A percentile compares a stretch with the other conserved stretches of the same genome.
Conservation (phyloP, 2,113 vertebrate species). For the Cyanoliseus patagonus region DNA sequence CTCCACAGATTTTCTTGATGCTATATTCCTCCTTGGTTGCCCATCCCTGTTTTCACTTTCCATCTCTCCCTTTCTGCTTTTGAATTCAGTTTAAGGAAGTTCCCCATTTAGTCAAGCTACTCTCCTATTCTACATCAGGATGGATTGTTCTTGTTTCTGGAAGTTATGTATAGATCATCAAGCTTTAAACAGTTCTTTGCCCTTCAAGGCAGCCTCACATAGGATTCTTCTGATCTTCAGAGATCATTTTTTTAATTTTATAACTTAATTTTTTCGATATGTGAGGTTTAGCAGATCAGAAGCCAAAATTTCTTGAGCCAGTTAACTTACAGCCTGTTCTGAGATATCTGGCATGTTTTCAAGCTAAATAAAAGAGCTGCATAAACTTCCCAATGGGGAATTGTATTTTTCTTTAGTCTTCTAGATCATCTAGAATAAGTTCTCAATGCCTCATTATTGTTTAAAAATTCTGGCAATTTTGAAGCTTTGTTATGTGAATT, state of each 20-base stretch:
- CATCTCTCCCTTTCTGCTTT: background rate
- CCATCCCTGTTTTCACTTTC: background rate
- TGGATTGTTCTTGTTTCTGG: background rate
- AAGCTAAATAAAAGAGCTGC: constrained; percentile 3
- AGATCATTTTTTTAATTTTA: background rate
- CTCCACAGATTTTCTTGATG: background rate
- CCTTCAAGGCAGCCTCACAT: background rate
- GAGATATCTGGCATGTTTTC: background rate
- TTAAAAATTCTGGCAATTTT: background rate
- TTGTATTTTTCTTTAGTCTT: background rate
- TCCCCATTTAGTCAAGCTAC: background rate
- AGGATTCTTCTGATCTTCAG: background rate
- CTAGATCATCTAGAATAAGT: background rate
- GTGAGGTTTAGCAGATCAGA: background rate
- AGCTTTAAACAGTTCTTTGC: background rate
- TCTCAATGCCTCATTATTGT: background rate
- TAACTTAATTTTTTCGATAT: background rate
- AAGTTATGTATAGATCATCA: background rate
- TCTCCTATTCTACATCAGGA: background rate
- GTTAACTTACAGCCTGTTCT: background rate
- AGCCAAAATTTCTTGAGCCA: constrained; percentile 4
- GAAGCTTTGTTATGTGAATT: background rate
- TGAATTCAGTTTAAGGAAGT: background rate
- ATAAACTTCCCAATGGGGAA: background rate
- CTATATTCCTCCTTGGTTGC: background rate